Evolutionary conservation across 2,113 vertebrate genomes (phyloP), one percentile per base, ranked within the genome.

Genomic region (Microtus montanus): DNA sequence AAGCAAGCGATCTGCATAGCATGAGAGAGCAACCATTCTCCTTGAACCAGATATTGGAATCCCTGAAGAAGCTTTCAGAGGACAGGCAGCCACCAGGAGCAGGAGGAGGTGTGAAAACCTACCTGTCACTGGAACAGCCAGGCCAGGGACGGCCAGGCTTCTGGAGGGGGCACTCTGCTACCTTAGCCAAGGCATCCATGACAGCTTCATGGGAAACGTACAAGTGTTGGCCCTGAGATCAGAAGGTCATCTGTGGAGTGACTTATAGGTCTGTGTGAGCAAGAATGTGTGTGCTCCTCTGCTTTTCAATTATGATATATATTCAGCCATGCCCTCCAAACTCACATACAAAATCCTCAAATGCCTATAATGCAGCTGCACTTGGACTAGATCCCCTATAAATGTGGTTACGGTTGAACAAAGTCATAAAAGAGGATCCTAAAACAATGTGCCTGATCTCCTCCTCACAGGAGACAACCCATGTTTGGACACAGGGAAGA

Each of bases 251-350:
- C 8, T 0, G 0, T 1, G 0, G 54, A 0, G 11, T 1, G 68
- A 6, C 11, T 0, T 0, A 2, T 0, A 4, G 80, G 28, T 1
- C 75, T 15, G 0, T 8, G 19, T 14, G 38, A 13, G 10, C 26
- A 14, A 38, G 41, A 79, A 35, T 0, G 28, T 0, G 0, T 49
- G 9, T 0, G 19, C 4, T 4, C 15, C 33, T 26, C 19, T 7
- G 17, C 3, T 26, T 66, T 63, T 3, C 38, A 24, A 30, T 41
- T 5, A 9, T 8, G 38, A 5, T 14, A 5, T 0, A 13, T 12
- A 4, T 13, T 6, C 9, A 58, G n/a, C 6, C 1, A 3, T 10
- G 17, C 0, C 47, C 52, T 19, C 38, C 1, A 64, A 24, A 49
- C 7, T 26, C 66, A 7, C 7, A 26, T 14, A 15, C 0, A 12